phyloP scores from a whole-genome alignment of 2,888 invertebrate genomes.

The Drosophila imparisetae region DNA sequence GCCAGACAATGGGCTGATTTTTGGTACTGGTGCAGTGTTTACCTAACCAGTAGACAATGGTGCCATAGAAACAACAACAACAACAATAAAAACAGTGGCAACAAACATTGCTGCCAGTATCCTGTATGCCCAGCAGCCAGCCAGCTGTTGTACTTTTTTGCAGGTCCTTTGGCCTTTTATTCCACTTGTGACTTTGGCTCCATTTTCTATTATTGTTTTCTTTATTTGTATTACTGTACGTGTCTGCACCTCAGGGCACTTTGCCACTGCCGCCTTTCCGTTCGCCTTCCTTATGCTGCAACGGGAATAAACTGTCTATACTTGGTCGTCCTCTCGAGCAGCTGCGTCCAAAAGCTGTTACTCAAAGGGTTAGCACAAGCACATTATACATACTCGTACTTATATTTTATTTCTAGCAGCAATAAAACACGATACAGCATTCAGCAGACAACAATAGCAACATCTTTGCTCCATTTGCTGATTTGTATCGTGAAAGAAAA shows the following conservation, averaged over 20 bases:
- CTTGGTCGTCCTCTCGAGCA: conserved; percentile 49
- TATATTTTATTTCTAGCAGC: conserved; percentile 17
- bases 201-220: conserved; percentile 79
- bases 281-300: conserved; percentile 16
- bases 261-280: conserved; percentile 28
- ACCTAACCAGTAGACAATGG: conserved; percentile 7
- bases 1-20: neutral
- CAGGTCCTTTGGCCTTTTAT: conserved; percentile 45
- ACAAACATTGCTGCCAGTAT: conserved; percentile 26
- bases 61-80: neutral
- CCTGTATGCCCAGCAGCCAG: conserved; percentile 38
- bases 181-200: conserved; percentile 52
- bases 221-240: conserved; percentile 77
- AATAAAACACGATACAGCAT: conserved; percentile 9
- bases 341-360: conserved; percentile 62
- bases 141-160: conserved; percentile 54
- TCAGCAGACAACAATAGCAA: neutral
- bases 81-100: conserved; percentile 1
- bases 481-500: conserved; percentile 32
- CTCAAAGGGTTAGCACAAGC: conserved; percentile 12
- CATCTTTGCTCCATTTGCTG: neutral
- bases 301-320: conserved; percentile 32
- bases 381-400: conserved; percentile 7
- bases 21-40: neutral
- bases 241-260: conserved; percentile 75